Evolutionary conservation across 37 sponge, comb jelly and placozoan species (phyloP), one percentile per base, ranked within the genome.

Genomic region (Geodia barretti): DNA sequence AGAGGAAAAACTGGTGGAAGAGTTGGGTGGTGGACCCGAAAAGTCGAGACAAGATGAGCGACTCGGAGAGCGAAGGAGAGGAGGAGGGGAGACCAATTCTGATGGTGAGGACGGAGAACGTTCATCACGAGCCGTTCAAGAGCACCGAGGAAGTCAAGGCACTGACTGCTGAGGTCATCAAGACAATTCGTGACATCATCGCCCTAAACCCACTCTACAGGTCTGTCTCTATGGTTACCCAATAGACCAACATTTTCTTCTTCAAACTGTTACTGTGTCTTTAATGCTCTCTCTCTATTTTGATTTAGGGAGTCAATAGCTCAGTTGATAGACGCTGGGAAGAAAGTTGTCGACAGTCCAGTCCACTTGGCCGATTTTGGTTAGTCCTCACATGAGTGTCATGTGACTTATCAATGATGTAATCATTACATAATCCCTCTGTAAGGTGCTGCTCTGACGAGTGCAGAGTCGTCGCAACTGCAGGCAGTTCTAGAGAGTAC

Each of bases 111-210:
- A 92, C 93, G 11, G 95, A 94, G 68, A 97, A 94, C 43, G 14
- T 93, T 39, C 36, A 60, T n/a, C 84, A 88, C 64, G 69, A 82
- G 28, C 83, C 97, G 4, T 97, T 90, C 70, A 80, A 93, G 65
- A 54, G 79, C 58, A 89, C 84, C 9, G 78, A 83, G 64, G 85
- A 91, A 61, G 60, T 89, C 1, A 95, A 95, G 93, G 98, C 98
- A 36, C 43, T 97, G 0, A 87, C 93, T 60, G 95, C 93, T 39
- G 98, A 97, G 73, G 85, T 97, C 8, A 88, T 97, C 47, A 92
- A 97, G 59, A 97, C 98, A 32, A 87, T 97, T 35, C 86, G 98
- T 1, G 95, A 97, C 74, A 90, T 97, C 54, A 88, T 97, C 38
- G 83, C 82, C 23, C 80, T 90, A 42, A 97, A 92, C 74, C 95